phyloP scores from a whole-genome alignment of 2,888 invertebrate genomes.

The Epistrophe grossulariae region DNA sequence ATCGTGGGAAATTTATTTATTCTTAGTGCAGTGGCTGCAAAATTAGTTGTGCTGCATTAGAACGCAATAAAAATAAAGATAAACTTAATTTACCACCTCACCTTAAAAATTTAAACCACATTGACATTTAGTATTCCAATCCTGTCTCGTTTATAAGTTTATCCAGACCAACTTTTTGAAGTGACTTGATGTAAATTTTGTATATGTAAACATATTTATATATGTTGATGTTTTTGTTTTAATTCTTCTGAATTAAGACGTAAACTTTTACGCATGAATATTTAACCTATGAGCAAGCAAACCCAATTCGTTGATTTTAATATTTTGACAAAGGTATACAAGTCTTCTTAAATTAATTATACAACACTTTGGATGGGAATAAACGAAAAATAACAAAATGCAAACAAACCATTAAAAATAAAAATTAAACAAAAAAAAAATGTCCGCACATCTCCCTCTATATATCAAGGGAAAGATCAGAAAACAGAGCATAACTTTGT shows the following conservation, averaged over 20 bases:
- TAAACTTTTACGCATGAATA: background rate
- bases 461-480: conserved; percentile 40
- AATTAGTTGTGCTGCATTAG: too few species aligned
- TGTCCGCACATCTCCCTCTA: conserved; percentile 31
- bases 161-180: too few species aligned
- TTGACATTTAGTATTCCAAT: too few species aligned
- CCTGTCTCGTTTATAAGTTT: too few species aligned
- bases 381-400: conserved; percentile 11
- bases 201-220: too few species aligned
- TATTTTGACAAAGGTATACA: background rate
- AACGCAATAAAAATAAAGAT: too few species aligned
- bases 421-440: background rate
- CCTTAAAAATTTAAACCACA: too few species aligned
- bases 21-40: too few species aligned
- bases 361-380: background rate
- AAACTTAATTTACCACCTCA: too few species aligned
- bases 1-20: too few species aligned
- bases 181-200: too few species aligned
- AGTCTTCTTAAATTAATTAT: conserved; percentile 14
- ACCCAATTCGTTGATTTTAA: background rate
- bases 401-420: conserved; percentile 27
- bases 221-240: too few species aligned
- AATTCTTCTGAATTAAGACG: background rate
- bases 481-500: conserved; percentile 54
- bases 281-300: background rate